These are phyloP conservation scores for Hippopotamyrus pictus DNA, from an alignment of 2,797 vertebrate species.

Conservation along the genomic window DNA sequence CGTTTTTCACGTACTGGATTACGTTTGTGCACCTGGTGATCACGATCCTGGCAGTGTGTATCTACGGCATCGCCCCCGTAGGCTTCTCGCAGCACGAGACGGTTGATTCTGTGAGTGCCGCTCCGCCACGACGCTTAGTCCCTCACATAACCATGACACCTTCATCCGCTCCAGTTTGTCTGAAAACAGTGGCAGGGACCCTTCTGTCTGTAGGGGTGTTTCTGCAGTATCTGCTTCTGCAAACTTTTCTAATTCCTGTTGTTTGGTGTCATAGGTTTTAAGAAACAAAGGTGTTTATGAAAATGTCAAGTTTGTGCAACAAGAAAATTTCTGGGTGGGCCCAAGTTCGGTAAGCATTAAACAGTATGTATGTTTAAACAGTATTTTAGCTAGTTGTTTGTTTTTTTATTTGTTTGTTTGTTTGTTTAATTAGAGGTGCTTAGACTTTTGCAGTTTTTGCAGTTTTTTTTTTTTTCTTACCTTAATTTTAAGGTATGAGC, in stretches of 20 bases:
- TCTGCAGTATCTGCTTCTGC: background rate
- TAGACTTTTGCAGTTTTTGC: background rate
- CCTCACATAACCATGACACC: background rate
- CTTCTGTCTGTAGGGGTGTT: background rate
- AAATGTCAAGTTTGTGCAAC: constrained; percentile 93
- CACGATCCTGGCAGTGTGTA: constrained; percentile 83
- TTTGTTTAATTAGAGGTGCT: background rate
- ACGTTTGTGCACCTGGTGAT: constrained; percentile 92
- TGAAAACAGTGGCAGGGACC: background rate
- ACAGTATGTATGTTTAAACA: background rate
- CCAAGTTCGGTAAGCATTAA: constrained; percentile 82
- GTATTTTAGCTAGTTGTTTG: background rate
- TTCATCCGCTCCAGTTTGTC: no score
- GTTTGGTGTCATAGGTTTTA: constrained; percentile 68
- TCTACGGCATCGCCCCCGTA: constrained; percentile 88
- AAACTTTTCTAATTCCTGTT: background rate
- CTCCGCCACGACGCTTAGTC: background rate
- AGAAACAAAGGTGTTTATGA: constrained; percentile 93
- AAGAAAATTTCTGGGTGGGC: constrained; percentile 98
- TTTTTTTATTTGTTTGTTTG: no score
- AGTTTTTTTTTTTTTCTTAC: background rate
- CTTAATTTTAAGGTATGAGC: background rate
- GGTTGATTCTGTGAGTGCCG: constrained; percentile 84
- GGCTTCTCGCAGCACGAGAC: constrained; percentile 95
- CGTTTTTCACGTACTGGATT: constrained; percentile 97